Conservation (phyloP, 2,797 vertebrate species). For the Sebastes steindachneri region DNA sequence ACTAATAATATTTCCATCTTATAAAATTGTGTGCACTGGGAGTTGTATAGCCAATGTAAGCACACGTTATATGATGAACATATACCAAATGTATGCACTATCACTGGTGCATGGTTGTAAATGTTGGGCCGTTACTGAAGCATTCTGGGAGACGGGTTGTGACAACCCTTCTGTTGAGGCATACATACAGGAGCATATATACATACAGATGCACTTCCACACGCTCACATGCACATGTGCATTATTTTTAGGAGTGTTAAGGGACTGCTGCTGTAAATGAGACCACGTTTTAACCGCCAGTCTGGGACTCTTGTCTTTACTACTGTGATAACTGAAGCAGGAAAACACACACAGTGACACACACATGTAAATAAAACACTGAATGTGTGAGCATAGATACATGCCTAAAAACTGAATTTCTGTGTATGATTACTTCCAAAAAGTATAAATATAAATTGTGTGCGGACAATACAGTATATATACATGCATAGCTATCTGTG, state of each 20-base stretch:
- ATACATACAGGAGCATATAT: conserved; percentile 40
- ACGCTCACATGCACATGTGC: conserved; percentile 29
- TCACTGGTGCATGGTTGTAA: conserved; percentile 35
- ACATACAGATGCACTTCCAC: conserved; percentile 47
- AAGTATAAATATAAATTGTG: conserved; percentile 15
- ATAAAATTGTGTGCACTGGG: neutral
- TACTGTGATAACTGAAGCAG: conserved; percentile 57
- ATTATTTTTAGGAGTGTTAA: conserved; percentile 67
- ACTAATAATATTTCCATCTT: neutral
- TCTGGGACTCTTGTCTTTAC: conserved; percentile 77
- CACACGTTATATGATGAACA: neutral
- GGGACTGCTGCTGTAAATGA: conserved; percentile 67
- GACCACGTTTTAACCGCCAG: conserved; percentile 68
- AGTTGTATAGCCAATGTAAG: neutral
- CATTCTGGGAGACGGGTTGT: conserved; percentile 44
- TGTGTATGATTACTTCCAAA: conserved; percentile 14
- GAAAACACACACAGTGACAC: conserved; percentile 41
- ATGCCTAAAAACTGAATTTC: neutral
- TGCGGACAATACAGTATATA: conserved; percentile 28
- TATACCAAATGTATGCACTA: conserved; percentile 33
- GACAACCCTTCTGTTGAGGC: conserved; percentile 52
- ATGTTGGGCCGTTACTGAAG: conserved; percentile 18
- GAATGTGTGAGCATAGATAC: neutral
- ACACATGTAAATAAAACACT: conserved; percentile 47
- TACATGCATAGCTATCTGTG: conserved; percentile 40